phyloP scores from a whole-genome alignment of 2,113 vertebrate genomes.

The Eulemur rufifrons region DNA sequence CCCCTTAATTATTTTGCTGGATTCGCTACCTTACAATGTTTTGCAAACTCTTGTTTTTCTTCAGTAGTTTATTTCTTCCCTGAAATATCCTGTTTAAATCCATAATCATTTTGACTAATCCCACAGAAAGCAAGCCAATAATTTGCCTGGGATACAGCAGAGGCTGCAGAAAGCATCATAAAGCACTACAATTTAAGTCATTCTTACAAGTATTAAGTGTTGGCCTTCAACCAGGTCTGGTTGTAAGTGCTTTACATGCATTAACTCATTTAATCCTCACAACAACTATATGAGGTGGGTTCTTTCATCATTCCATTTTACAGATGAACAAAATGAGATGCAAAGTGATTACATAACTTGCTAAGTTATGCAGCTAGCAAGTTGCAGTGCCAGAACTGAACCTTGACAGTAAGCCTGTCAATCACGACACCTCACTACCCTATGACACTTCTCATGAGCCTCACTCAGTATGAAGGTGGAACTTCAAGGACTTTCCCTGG shows the following conservation, averaged over 20 bases:
- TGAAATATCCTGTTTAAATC: constrained; percentile 5
- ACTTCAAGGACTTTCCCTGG: neutral
- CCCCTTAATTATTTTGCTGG: neutral
- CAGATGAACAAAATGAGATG: constrained; percentile 12
- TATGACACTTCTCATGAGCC: neutral
- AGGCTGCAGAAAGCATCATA: neutral
- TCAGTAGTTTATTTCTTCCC: constrained; percentile 2
- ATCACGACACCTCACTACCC: neutral
- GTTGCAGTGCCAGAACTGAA: neutral
- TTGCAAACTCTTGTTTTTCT: neutral
- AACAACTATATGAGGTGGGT: neutral
- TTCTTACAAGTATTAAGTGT: neutral
- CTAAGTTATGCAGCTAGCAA: neutral
- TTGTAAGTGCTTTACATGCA: neutral
- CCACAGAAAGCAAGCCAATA: neutral
- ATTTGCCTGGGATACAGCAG: neutral
- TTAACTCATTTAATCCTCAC: neutral
- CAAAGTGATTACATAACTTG: neutral
- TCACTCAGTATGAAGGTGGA: neutral
- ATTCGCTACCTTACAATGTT: constrained; percentile 24
- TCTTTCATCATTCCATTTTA: neutral
- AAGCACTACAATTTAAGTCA: neutral
- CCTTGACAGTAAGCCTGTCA: neutral
- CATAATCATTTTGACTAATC: neutral
- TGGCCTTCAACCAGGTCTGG: neutral